Evolutionary conservation across 2,113 vertebrate species (phyloP).

Genomic region (Sebastes schlegelii): DNA sequence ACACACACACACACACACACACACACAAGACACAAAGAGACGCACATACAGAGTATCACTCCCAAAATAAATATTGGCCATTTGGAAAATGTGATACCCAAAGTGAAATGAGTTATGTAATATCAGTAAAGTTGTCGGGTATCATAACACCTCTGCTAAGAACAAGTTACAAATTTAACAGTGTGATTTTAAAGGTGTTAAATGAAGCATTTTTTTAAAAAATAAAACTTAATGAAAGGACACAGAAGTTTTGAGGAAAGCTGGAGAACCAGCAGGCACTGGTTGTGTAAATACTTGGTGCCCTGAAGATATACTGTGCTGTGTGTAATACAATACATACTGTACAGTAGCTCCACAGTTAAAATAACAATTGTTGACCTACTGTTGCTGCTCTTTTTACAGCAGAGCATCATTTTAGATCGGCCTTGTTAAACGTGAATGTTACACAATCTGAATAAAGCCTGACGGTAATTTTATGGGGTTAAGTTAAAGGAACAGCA

Average conservation of each 20-base stretch:
- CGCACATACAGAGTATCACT: background rate
- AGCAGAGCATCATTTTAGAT: background rate
- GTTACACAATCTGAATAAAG: background rate
- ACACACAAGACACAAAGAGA: conserved; percentile 12
- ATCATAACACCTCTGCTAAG: background rate
- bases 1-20: conserved; percentile 31
- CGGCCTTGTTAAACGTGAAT: background rate
- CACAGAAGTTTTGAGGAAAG: background rate
- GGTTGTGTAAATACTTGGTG: background rate
- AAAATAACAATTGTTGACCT: background rate
- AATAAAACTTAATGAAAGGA: background rate
- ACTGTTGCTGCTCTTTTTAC: background rate
- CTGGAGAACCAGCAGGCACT: background rate
- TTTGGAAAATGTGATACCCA: background rate
- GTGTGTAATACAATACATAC: background rate
- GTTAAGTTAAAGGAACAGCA: too few relatives aligned
- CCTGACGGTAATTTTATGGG: background rate
- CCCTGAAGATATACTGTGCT: background rate
- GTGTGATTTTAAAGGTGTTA: background rate
- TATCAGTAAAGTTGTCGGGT: background rate
- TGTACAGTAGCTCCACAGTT: background rate
- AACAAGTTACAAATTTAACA: background rate
- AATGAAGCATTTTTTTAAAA: background rate
- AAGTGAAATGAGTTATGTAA: conserved; percentile 7
- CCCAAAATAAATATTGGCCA: background rate